Conservation (phyloP, 2,797 vertebrate species). For the Tokudaia tokunoshimensis region DNA sequence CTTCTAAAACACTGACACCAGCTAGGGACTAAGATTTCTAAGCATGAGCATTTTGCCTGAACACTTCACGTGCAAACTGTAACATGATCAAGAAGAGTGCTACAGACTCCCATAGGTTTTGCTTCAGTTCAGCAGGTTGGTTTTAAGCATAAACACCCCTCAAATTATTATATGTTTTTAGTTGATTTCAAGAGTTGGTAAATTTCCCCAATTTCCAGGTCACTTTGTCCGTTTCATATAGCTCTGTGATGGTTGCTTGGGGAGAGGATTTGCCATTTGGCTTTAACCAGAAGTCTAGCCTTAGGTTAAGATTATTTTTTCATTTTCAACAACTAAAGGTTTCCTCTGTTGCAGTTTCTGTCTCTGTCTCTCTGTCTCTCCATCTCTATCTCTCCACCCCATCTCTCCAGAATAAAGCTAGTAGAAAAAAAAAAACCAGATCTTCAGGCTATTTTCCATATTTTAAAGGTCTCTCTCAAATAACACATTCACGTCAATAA, state of each 20-base stretch:
- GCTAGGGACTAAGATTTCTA: not conserved
- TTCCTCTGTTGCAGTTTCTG: not conserved
- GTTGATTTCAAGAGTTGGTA: conserved; percentile 44
- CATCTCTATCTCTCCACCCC: not conserved
- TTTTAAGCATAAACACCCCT: not conserved
- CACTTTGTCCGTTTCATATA: conserved; percentile 10
- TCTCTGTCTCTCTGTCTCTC: not conserved
- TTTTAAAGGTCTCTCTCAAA: conserved; percentile 22
- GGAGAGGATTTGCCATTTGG: not conserved
- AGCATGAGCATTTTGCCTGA: not conserved
- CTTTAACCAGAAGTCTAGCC: conserved; percentile 14
- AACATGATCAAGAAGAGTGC: not conserved
- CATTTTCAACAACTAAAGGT: conserved; percentile 14
- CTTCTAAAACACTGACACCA: not conserved
- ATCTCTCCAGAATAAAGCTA: conserved; percentile 14
- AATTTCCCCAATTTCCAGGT: not conserved
- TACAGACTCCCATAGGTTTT: not conserved
- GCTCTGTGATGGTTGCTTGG: not conserved
- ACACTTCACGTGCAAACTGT: not conserved
- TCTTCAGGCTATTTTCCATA: conserved; percentile 44
- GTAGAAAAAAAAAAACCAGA: conserved; percentile 6
- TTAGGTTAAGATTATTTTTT: conserved; percentile 14
- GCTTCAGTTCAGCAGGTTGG: not conserved
- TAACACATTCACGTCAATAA: conserved; percentile 50
- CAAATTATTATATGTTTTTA: conserved; percentile 9